Percentiles rank a stretch among this genome's conserved stretches.
phyloP scores from a whole-genome alignment of 2,797 vertebrate genomes.

The Amazonetta brasiliensis region DNA sequence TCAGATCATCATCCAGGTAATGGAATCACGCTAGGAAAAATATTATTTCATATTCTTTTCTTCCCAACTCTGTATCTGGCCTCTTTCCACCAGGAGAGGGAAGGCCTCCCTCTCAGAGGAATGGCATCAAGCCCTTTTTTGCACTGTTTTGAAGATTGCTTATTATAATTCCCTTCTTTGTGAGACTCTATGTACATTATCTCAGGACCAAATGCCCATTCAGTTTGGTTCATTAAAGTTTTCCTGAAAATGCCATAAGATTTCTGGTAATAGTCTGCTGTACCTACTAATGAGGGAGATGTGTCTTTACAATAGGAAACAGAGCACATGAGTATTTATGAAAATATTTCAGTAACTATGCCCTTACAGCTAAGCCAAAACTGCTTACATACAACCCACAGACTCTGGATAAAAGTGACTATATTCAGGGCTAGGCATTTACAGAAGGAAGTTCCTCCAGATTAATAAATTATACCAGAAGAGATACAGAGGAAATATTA shows the following conservation, averaged over 20 bases:
- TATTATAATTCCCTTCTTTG: not conserved
- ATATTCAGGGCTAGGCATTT: not conserved
- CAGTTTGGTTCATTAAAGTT: not conserved
- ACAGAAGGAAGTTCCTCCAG: not conserved
- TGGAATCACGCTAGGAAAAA: conserved; percentile 71
- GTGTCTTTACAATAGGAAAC: not conserved
- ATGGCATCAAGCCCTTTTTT: conserved; percentile 32
- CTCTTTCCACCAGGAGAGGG: conserved; percentile 43
- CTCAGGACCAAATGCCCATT: not conserved
- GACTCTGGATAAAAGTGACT: not conserved
- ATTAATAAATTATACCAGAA: conserved; percentile 20
- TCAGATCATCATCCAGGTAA: conserved; percentile 60
- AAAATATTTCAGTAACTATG: not conserved
- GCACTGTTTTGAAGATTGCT: not conserved
- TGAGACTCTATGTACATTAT: not conserved
- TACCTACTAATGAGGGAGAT: not conserved
- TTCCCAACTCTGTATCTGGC: conserved; percentile 50
- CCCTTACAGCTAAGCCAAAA: not conserved
- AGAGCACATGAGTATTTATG: not conserved
- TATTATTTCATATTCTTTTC: conserved; percentile 71
- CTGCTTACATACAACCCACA: not conserved
- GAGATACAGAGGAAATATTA: conserved; percentile 5
- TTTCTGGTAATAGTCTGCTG: not conserved
- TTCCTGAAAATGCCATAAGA: not conserved
- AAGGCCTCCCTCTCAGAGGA: conserved; percentile 58